Base-by-base conservation (phyloP, 2,797 vertebrate species). In the Sebastes hopkinsi region DNA sequence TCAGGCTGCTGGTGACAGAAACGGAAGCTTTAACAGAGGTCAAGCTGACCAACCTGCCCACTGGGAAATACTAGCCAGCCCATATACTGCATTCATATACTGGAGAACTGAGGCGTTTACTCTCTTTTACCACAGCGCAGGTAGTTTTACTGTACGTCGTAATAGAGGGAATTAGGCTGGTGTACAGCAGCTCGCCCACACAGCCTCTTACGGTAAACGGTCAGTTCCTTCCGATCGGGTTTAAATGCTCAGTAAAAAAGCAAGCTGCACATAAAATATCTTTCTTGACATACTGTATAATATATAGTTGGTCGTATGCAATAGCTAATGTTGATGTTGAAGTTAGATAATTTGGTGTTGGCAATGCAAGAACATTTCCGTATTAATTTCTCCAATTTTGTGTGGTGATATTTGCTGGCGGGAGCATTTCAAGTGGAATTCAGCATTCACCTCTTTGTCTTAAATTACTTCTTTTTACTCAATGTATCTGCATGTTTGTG, bases 21-120 rank as follows among this genome's bases (percentile, higher is more conserved):
- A 88, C 81, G 92, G 91, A 94, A 93, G 90, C 91, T 92, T 91
- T 93, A 86, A 89, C 92, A 90, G 92, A 92, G 91, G 94, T 95
- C 92, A 91, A 79, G 82, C 87, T 93, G 89, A 90, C 90, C 91
- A 91, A 92, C 79, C 78, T 67, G 83, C 85, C 93, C 88, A 2
- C 73, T 74, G 92, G 93, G 94, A 94, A 91, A 93, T 90, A 88
- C 85, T 79, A 84, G 80, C 77, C 72, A 78, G 88, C 88, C 78
- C 65, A 79, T 89, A 91, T 84, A 89, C 80, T 75, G 82, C 86
- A 69, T 90, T 90, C 81, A 91, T 92, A 86, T 80, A 89, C 72
- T 81, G 62, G 67, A 74, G 83, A 84, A 79, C 38, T 60, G 74
- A 90, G 80, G 67, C 89, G 52, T 86, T 85, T 64, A 79, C 64